Conservation (phyloP, 2,113 vertebrate species). For the Colius striatus region DNA sequence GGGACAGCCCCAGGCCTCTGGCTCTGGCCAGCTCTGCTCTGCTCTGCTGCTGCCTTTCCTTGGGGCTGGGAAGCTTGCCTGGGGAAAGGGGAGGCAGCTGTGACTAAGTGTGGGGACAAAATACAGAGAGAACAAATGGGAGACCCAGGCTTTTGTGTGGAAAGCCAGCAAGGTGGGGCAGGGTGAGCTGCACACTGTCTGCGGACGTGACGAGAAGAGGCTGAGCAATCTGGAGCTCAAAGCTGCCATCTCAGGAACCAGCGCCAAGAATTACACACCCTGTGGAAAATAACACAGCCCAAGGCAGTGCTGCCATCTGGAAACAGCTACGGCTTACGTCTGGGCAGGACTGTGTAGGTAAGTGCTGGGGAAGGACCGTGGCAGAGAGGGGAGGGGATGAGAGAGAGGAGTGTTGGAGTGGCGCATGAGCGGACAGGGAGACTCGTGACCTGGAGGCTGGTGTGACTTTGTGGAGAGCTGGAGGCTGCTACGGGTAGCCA, state of each 20-base stretch:
- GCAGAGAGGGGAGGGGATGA: neutral
- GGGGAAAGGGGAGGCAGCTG: neutral
- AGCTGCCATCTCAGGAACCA: neutral
- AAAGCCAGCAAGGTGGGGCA: neutral
- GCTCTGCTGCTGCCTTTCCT: too few species aligned
- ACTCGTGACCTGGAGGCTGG: too few species aligned
- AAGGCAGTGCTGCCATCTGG: neutral
- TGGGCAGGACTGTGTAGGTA: neutral
- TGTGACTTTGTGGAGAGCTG: neutral
- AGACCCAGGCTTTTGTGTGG: fast-evolving
- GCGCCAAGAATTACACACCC: neutral
- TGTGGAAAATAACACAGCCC: neutral
- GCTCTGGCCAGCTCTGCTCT: neutral
- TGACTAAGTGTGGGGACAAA: neutral
- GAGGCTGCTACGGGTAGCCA: neutral
- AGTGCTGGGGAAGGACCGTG: neutral
- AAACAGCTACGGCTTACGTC: fast-evolving
- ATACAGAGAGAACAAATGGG: neutral
- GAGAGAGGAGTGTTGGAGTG: fast-evolving
- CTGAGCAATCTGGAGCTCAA: neutral
- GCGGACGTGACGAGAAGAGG: neutral
- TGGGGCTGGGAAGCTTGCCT: neutral
- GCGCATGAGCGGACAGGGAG: neutral
- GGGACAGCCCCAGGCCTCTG: neutral
- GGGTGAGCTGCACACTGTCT: neutral